Conservation (phyloP, 2,888 invertebrate genomes). For the Lamellibrachia satsuma region DNA sequence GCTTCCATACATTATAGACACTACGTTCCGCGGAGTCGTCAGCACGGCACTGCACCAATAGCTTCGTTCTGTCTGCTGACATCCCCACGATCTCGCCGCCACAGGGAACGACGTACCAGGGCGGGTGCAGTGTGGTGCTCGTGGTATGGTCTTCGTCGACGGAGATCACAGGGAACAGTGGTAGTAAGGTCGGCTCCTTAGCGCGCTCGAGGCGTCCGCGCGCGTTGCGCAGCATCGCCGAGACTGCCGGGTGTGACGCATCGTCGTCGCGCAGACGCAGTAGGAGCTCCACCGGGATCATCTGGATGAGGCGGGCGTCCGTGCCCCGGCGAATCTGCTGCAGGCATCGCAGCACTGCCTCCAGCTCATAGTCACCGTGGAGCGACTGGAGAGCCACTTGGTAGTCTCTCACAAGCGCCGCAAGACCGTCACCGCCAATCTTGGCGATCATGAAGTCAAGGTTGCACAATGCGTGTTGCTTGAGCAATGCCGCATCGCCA, state of each 20-base stretch:
- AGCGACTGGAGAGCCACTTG: not conserved
- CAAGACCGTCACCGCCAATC: conserved; percentile 25
- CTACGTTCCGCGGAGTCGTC: too few species aligned
- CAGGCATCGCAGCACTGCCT: conserved; percentile 21
- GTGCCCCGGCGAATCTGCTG: conserved; percentile 8
- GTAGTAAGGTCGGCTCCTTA: conserved; percentile 6
- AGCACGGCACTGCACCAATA: too few species aligned
- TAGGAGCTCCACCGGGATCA: conserved; percentile 26
- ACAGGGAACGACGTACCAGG: too few species aligned
- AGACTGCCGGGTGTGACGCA: not conserved
- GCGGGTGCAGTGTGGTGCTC: too few species aligned
- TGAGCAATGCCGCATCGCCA: conserved; percentile 25
- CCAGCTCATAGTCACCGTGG: not conserved
- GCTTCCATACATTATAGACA: too few species aligned
- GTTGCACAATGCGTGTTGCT: conserved; percentile 32
- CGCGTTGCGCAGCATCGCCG: not conserved
- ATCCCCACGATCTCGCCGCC: too few species aligned
- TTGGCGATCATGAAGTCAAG: conserved; percentile 34
- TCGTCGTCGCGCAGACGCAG: conserved; percentile 21
- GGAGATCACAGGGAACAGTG: conserved; percentile 27
- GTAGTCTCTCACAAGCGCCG: conserved; percentile 20
- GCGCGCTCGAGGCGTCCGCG: not conserved
- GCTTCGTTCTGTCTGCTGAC: too few species aligned
- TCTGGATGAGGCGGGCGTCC: not conserved
- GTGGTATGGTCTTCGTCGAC: too few species aligned